Evolutionary conservation across 2,797 vertebrate species (phyloP), one percentile per base, ranked within the genome.

Genomic region (Spea hammondii): DNA sequence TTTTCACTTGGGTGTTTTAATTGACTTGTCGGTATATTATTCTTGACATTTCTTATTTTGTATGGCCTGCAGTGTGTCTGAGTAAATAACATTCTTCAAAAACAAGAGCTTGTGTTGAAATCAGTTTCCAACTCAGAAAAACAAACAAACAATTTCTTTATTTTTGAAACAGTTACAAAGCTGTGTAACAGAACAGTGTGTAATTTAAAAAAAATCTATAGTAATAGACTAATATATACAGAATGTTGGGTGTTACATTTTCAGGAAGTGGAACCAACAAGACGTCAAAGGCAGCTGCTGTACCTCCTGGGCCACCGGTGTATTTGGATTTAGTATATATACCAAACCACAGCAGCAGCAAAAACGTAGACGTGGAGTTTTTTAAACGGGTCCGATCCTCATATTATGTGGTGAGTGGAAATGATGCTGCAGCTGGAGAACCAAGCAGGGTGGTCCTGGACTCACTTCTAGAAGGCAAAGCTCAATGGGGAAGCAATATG

Each of bases 301-400:
- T 93, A 75, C 94, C 95, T 79, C 95, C 89, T 17, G 96, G 96
- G 76, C 96, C 97, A 70, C 95, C 97, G 0, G 91, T 98, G 87
- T 99, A 98, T 86, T 92, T 99, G 93, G 97, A 99, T 88, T 90
- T 99, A 89, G 97, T 98, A 83, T 99, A 99, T 84, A 95, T 99
- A 84, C 97, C 97, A 17, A 99, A 99, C 88, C 97, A 99, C 88
- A 97, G 96, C 92, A 99, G 93, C 12, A 95, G 94, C 82, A 99
- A 98, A 92, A 99, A 98, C 44, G 96, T 96, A 0, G 95, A 99
- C 44, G 90, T 94, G 14, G 97, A 99, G 83, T 99, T 99, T 91
- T 99, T 99, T 89, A 99, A 96, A 88, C 92, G 93, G 72, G 94
- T 99, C 82, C 89, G 96, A 65, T 97, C 97, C 0, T 96, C 96